Evolutionary conservation across 2,797 vertebrate species (phyloP), one percentile per base, ranked within the genome.

Genomic region (Remorina albescens): DNA sequence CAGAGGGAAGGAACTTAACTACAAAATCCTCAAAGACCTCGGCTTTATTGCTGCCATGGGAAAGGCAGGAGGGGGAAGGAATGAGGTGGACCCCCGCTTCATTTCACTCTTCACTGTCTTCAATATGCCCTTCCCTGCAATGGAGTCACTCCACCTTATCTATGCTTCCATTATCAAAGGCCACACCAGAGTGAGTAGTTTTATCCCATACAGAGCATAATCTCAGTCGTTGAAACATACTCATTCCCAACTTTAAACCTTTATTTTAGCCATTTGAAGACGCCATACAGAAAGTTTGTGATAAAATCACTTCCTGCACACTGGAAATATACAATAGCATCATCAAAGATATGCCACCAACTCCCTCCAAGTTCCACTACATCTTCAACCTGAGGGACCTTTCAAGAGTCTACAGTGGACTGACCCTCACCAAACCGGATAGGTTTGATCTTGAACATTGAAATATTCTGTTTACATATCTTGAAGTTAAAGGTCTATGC

Each of bases 361-460:
- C 97, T 36, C 98, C 98, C 4, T 99, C 98, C 7, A 99, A 98
- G 88, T 99, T 99, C 83, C 98, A 99, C 85, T 99, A 99, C 82
- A 98, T 98, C 91, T 99, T 99, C 80, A 99, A 99, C 87, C 92
- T 99, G 54, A 93, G 98, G 8, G 98, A 99, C 75, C 93, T 99
- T 65, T 99, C 98, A 1, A 93, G 97, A 74, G 83, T 99, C 53
- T 99, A 95, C 89, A 95, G 95, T 0, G 98, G 98, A 57, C 93
- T 99, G 34, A 82, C 93, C 49, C 94, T 97, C 74, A 98, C 96
- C 41, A 94, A 89, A 67, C 86, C 96, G 2, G 95, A 97, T 71
- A 96, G 96, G 98, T 99, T 77, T 83, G 91, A 81, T 50, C 16
- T 6, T 8, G 12, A 12, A n/a, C 28, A 15, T 60, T 37, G 1